Evolutionary conservation across 2,797 vertebrate species (phyloP).

Genomic region (Clarias laeviceps): DNA sequence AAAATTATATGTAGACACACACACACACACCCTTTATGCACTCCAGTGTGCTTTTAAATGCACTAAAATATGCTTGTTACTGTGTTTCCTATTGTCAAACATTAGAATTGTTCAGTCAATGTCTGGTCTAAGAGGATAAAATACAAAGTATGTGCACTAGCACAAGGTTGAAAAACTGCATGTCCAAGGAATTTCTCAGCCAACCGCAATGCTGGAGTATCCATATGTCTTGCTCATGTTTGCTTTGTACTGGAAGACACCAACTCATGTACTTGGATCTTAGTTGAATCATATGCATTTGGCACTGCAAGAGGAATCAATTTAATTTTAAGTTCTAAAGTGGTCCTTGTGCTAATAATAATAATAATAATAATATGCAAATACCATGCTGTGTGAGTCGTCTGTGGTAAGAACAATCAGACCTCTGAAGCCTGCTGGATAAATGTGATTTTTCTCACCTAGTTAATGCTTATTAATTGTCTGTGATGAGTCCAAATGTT

Average conservation of each 20-base stretch:
- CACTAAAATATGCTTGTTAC: slow-evolving; percentile 9
- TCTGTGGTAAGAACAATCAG: neutral
- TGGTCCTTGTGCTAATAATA: neutral
- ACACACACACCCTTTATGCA: slow-evolving; percentile 1
- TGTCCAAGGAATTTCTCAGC: slow-evolving; percentile 32
- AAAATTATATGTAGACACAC: neutral
- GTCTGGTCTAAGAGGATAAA: slow-evolving; percentile 40
- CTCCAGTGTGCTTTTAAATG: neutral
- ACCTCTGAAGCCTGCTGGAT: neutral
- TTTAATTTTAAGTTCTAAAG: neutral
- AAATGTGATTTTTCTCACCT: neutral
- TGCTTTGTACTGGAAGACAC: slow-evolving; percentile 40
- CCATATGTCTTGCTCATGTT: slow-evolving; percentile 45
- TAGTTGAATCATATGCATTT: slow-evolving; percentile 15
- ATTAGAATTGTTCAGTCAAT: slow-evolving; percentile 27
- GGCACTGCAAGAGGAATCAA: neutral
- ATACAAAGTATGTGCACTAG: slow-evolving; percentile 46
- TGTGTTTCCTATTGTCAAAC: slow-evolving; percentile 14
- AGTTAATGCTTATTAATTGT: neutral
- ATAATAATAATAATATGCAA: slow-evolving; percentile 18
- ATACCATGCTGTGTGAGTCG: neutral
- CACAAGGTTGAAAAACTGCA: slow-evolving; percentile 48
- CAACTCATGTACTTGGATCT: slow-evolving; percentile 39
- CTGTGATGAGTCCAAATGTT: neutral
- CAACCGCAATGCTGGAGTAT: slow-evolving; percentile 31